Conservation (phyloP, 1,140 invertebrate genomes). For the Plutomurus gul region DNA sequence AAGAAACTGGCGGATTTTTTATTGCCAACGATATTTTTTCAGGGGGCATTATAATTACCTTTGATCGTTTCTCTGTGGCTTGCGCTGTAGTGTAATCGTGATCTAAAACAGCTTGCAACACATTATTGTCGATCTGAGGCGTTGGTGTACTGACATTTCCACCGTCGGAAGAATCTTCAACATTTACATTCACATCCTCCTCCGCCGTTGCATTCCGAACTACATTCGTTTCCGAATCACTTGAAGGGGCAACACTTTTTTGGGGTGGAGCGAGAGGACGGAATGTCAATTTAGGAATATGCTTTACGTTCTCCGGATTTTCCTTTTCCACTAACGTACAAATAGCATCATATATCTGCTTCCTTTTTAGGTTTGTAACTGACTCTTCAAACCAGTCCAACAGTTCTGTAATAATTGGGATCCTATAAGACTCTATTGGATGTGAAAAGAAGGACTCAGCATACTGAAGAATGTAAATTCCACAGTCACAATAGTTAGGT, state of each 20-base stretch:
- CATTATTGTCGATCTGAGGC: no score
- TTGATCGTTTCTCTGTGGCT: background rate
- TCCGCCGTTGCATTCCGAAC: background rate
- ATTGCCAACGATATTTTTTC: no score
- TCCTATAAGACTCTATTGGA: slow-evolving; percentile 27
- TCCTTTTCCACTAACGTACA: background rate
- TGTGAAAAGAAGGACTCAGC: slow-evolving; percentile 86
- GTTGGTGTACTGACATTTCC: background rate
- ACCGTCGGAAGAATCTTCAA: background rate
- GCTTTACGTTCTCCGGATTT: background rate
- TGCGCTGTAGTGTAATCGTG: background rate
- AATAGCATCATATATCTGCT: slow-evolving; percentile 42
- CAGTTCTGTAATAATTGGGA: background rate
- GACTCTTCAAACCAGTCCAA: slow-evolving; percentile 35
- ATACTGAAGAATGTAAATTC: slow-evolving; percentile 92
- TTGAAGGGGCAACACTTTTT: background rate
- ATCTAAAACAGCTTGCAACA: background rate
- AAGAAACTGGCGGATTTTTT: no score
- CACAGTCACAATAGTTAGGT: slow-evolving; percentile 96
- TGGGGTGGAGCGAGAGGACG: background rate
- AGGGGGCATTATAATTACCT: background rate
- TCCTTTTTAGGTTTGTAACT: background rate
- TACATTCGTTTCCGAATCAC: background rate
- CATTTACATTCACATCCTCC: background rate
- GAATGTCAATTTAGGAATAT: background rate